A percentile compares a stretch with the other conserved stretches of the same genome.
phyloP scores from a whole-genome alignment of 2,113 vertebrate genomes.

The Alligator mississippiensis region DNA sequence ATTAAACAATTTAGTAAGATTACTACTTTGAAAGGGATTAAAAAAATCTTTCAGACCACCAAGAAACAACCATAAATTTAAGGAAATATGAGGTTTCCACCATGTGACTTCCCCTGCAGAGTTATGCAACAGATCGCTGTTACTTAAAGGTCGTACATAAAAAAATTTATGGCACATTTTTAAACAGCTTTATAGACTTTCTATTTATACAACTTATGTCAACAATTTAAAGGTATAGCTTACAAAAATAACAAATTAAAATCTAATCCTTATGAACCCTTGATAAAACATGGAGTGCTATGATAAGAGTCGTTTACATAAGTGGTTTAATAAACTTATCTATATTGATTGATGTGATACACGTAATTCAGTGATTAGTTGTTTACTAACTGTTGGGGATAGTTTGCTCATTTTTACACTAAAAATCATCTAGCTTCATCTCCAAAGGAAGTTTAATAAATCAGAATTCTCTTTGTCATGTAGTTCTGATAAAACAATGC shows the following conservation, averaged over 20 bases:
- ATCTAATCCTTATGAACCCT: constrained; percentile 60
- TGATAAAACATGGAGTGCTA: constrained; percentile 63
- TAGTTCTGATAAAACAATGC: background rate
- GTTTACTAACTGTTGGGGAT: constrained; percentile 40
- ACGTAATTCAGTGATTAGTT: constrained; percentile 55
- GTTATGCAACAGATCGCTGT: constrained; percentile 82
- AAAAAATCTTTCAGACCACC: constrained; percentile 84
- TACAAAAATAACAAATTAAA: constrained; percentile 73
- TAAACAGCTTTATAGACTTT: constrained; percentile 78
- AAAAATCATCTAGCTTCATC: constrained; percentile 26
- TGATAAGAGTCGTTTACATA: background rate
- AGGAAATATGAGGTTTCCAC: constrained; percentile 89
- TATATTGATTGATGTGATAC: constrained; percentile 41
- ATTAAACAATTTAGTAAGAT: constrained; percentile 83
- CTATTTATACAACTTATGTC: constrained; percentile 76
- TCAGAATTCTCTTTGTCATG: background rate
- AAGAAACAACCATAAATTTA: constrained; percentile 86
- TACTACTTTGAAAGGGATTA: constrained; percentile 76
- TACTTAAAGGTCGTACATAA: constrained; percentile 81
- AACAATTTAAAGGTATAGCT: constrained; percentile 75
- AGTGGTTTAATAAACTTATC: constrained; percentile 31
- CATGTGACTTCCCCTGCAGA: constrained; percentile 87
- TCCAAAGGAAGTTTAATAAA: constrained; percentile 21
- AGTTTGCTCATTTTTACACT: constrained; percentile 39
- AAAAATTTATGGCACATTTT: constrained; percentile 77